Evolutionary conservation across 30 jellyfish, hydroid and myxozoan genomes (phyloP), one percentile per base, ranked within the genome.

Genomic region (Phacellophora camtschatica): DNA sequence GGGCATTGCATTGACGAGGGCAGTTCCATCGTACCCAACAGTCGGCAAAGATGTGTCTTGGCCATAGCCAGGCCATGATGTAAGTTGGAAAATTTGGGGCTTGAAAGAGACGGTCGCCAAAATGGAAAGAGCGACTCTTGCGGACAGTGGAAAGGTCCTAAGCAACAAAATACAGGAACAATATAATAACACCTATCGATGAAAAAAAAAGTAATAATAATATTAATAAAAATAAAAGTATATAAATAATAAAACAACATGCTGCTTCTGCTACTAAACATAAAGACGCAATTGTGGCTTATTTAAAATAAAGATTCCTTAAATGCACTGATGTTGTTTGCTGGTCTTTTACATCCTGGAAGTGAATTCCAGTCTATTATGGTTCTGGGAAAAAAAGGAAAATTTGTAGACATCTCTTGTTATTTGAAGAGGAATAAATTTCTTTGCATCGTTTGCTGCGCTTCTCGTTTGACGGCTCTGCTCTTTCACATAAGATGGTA

Each of bases 281-380:
- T 65, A 35, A 35, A 65, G 61, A 41, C n/a, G n/a, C n/a, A n/a
- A n/a, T n/a, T 59, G 23, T 5, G 49, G 28, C 46, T 25, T 59
- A 30, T 59, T 19, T 59, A 59, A 30, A 59, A 59, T 59, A 59
- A 16, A 5, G 4, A 1, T 29, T 34, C 79, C 34, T 65, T 65
- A n/a, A 65, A 65, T 65, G 20, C 79, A 39, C 79, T 0, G 61
- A 58, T 35, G 34, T 65, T 65, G 79, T 24, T 65, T n/a, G 79
- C 43, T 65, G n/a, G 79, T 65, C 79, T 65, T 28, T 0, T 12
- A 15, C 35, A 65, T 65, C 79, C 61, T 65, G 79, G 62, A 65
- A 65, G 79, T 65, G 79, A 65, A 37, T 65, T 39, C 79, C 79
- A 65, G 0, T 36, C 62, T 1, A 5, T 65, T 37, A 34, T 65